phyloP scores from a whole-genome alignment of 2,888 invertebrate genomes.

The Drosophila affinis region DNA sequence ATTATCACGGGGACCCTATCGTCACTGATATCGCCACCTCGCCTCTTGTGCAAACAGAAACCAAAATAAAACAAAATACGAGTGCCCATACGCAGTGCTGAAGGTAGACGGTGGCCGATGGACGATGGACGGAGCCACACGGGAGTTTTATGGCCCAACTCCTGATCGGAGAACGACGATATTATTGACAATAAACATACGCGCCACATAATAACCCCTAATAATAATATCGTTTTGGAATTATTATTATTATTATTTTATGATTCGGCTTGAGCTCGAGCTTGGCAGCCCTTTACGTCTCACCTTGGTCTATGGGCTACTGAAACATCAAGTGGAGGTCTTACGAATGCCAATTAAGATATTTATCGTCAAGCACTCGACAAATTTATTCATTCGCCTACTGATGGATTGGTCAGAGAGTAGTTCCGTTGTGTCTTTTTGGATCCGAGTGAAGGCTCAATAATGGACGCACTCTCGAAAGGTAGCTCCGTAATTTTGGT shows the following conservation, averaged over 20 bases:
- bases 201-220: slow-evolving; percentile 73
- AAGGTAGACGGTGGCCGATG: neutral
- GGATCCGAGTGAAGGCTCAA: neutral
- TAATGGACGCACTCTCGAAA: neutral
- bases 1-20: slow-evolving; percentile 53
- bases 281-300: slow-evolving; percentile 6
- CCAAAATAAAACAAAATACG: slow-evolving; percentile 10
- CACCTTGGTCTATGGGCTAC: slow-evolving; percentile 21
- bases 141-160: slow-evolving; percentile 49
- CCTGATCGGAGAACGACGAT: slow-evolving; percentile 41
- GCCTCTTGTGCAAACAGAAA: slow-evolving; percentile 32
- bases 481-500: neutral
- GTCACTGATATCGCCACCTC: slow-evolving; percentile 25
- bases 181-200: slow-evolving; percentile 75
- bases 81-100: neutral
- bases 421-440: neutral
- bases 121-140: slow-evolving; percentile 20
- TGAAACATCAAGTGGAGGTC: slow-evolving; percentile 33
- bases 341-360: slow-evolving; percentile 38
- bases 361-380: slow-evolving; percentile 32
- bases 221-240: slow-evolving; percentile 60
- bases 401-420: slow-evolving; percentile 31
- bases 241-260: slow-evolving; percentile 57
- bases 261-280: slow-evolving; percentile 21
- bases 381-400: slow-evolving; percentile 21